A percentile compares a stretch with the other conserved stretches of the same genome.
Evolutionary conservation across 2,797 vertebrate species (phyloP).

Genomic region (Rhabdophis nuchalis): DNA sequence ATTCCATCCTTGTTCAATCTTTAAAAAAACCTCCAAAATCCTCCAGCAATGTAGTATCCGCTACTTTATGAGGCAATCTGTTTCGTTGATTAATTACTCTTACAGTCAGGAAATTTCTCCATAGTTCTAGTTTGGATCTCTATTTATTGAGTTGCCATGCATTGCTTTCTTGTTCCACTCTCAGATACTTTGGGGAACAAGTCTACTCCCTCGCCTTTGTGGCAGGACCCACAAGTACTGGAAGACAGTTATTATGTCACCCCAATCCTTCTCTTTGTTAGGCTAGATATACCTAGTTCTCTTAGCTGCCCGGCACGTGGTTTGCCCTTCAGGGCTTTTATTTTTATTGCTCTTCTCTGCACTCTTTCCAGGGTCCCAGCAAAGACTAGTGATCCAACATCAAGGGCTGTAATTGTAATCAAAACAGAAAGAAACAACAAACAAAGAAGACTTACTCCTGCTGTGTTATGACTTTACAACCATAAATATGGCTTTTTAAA

Average conservation of each 20-base stretch:
- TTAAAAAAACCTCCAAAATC: neutral
- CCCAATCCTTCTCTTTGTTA: neutral
- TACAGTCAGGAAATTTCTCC: neutral
- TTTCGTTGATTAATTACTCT: neutral
- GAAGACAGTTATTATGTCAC: neutral
- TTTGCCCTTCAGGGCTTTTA: neutral
- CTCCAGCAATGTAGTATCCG: neutral
- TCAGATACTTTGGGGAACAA: neutral
- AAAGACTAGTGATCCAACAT: neutral
- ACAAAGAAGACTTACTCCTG: neutral
- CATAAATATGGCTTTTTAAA: neutral
- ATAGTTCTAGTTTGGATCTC: neutral
- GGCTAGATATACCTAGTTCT: neutral
- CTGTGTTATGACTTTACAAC: rapidly evolving
- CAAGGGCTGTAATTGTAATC: neutral
- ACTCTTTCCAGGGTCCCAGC: neutral
- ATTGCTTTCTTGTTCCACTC: neutral
- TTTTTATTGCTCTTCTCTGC: neutral
- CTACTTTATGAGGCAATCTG: neutral
- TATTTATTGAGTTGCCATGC: neutral
- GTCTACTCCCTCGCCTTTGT: neutral
- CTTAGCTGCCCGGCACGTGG: neutral
- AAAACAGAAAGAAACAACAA: neutral
- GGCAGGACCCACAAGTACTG: neutral
- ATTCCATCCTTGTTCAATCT: neutral